Base-by-base conservation (phyloP, 2,113 vertebrate genomes). In the Apaloderma vittatum region DNA sequence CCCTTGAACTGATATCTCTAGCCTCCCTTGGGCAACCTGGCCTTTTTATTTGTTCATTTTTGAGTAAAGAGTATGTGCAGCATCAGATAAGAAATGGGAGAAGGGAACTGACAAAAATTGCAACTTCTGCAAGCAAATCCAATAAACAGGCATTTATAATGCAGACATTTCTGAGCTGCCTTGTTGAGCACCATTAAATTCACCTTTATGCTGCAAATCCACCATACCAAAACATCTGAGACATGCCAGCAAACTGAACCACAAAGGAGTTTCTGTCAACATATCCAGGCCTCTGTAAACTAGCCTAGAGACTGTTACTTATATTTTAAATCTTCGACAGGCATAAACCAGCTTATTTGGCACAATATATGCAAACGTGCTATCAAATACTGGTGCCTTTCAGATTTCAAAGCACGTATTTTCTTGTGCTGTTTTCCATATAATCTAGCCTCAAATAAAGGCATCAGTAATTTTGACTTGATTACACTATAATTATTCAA, bases 401-500 rank as follows among this genome's bases (percentile, higher is more conserved):
- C 81, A 96, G 78, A 93, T 98, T 98, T 90, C 96, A 95, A 95
- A 97, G 90, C 97, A 98, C 73, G 57, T 97, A 91, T 96, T 67
- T 96, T 96, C 96, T 84, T 97, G 58, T 70, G 92, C 86, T 97
- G 51, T 96, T 98, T 98, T 96, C 85, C 81, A 97, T 87, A 95
- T 95, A 97, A 97, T 97, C 93, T 97, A 93, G 92, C 76, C 71
- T 95, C 94, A 97, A 94, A 98, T 97, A 97, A 97, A 98, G 94
- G 80, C 98, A 96, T 97, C 93, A 78, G 91, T 97, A 98, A 98
- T 98, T 98, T 94, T 96, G 79, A 97, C 96, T 98, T 98, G 97
- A 98, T 98, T 98, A 95, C 97, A 96, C 97, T 97, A 66, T 96
- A 98, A 98, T 98, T 98, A 98, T 98, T 98, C 95, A 97, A 98